A percentile compares a stretch with the other conserved stretches of the same genome.
These are phyloP conservation scores for Myocastor coypus DNA, from an alignment of 2,113 vertebrate species.

Conservation along the genomic window DNA sequence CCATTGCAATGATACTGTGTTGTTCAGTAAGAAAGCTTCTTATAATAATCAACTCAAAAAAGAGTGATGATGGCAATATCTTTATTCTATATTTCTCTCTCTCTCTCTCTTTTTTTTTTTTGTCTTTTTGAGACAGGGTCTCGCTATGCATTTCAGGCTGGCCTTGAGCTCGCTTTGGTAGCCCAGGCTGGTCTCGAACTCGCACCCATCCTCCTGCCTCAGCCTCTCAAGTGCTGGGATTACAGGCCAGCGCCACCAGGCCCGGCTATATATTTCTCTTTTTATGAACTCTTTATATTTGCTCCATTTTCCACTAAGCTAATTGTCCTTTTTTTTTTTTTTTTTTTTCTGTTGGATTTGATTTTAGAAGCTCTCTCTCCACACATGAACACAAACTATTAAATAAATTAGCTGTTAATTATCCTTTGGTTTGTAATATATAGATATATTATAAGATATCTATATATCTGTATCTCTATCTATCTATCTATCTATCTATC, in stretches of 20 bases:
- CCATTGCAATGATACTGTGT: not conserved
- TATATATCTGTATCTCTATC: too few relatives aligned
- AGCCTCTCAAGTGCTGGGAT: too few relatives aligned
- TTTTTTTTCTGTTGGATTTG: not conserved
- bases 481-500: too few relatives aligned
- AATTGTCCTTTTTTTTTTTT: too few relatives aligned
- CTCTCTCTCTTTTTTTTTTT: not conserved
- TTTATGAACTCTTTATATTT: not conserved
- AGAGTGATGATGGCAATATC: not conserved
- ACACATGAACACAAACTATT: not conserved
- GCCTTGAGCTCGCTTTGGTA: too few relatives aligned
- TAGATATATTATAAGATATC: not conserved
- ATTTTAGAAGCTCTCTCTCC: not conserved
- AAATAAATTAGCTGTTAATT: not conserved
- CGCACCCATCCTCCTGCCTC: too few relatives aligned
- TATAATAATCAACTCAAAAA: not conserved
- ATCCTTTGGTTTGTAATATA: not conserved
- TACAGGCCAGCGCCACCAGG: too few relatives aligned
- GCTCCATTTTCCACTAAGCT: not conserved
- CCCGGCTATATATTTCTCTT: not conserved
- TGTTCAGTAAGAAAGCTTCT: conserved; percentile 28
- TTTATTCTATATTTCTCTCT: not conserved
- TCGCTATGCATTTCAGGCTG: too few relatives aligned
- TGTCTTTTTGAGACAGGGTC: too few relatives aligned
- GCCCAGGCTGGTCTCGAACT: too few relatives aligned